A percentile compares a stretch with the other conserved stretches of the same genome.
Conservation (phyloP, 2,888 invertebrate species). For the Nowickia ferox region DNA sequence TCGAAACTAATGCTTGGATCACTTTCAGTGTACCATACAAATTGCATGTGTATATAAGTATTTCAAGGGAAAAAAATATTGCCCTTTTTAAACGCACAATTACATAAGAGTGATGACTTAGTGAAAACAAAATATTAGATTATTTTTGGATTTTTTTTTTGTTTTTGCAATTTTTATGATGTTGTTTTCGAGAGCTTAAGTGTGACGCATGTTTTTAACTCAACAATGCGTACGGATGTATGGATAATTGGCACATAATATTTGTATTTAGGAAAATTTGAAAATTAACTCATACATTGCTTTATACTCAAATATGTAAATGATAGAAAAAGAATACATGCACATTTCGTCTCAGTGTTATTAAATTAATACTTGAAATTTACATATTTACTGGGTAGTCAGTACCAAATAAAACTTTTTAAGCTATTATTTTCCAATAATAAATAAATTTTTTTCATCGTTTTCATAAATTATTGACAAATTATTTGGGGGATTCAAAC, state of each 20-base stretch:
- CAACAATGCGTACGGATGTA: not conserved
- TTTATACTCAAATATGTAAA: not conserved
- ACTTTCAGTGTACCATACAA: no score
- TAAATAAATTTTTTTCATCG: no score
- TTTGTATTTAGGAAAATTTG: not conserved
- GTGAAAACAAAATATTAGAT: slow-evolving; percentile 9
- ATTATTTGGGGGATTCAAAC: no score
- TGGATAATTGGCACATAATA: not conserved
- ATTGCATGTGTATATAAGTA: not conserved
- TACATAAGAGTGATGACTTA: slow-evolving; percentile 10
- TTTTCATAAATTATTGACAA: no score
- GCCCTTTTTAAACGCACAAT: slow-evolving; percentile 2
- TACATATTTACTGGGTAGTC: not conserved
- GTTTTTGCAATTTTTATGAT: not conserved
- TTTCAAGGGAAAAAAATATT: slow-evolving; percentile 21
- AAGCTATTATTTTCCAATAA: no score
- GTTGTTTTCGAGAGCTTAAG: slow-evolving; percentile 26
- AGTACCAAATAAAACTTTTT: not conserved
- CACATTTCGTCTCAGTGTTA: not conserved
- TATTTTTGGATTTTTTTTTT: not conserved
- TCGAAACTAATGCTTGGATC: no score
- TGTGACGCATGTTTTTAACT: slow-evolving; percentile 35
- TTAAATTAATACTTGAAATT: not conserved
- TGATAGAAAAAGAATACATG: no score
- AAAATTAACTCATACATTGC: not conserved